These are phyloP conservation scores for Manduca sexta DNA, from an alignment of 1,140 invertebrate species.

Conservation along the genomic window DNA sequence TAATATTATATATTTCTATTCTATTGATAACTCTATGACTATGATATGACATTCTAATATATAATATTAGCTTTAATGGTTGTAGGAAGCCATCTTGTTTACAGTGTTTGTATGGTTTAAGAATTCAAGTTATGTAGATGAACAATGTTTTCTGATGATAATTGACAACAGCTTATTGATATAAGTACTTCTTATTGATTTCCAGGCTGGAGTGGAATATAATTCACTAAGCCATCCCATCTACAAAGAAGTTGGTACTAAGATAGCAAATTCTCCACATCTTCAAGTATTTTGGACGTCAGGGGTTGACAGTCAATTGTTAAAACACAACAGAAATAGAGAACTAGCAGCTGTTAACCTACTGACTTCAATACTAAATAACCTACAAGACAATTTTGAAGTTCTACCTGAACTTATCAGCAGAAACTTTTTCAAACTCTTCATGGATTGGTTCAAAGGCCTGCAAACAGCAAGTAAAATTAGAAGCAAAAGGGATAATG, in stretches of 20 bases:
- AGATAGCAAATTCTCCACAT: conserved; percentile 65
- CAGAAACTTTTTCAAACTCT: conserved; percentile 73
- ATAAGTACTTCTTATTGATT: conserved; percentile 12
- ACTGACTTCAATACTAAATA: conserved; percentile 69
- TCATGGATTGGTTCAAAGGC: conserved; percentile 74
- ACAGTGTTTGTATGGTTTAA: too few species aligned
- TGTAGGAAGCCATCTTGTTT: too few species aligned
- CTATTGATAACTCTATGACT: too few species aligned
- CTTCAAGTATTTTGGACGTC: conserved; percentile 71
- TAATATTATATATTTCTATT: too few species aligned
- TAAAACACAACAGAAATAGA: conserved; percentile 76
- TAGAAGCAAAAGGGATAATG: conserved; percentile 58
- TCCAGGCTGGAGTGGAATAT: conserved; percentile 75
- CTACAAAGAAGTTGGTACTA: conserved; percentile 73
- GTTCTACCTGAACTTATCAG: conserved; percentile 71
- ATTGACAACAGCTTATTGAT: conserved; percentile 5
- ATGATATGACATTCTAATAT: too few species aligned
- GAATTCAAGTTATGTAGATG: too few species aligned
- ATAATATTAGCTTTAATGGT: too few species aligned
- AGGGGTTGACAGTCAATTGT: conserved; percentile 74
- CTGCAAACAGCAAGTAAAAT: conserved; percentile 64
- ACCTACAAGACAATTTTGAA: conserved; percentile 60
- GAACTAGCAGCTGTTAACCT: conserved; percentile 73
- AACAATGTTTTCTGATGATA: too few species aligned
- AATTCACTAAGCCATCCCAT: conserved; percentile 75